phyloP scores from a whole-genome alignment of 2,888 invertebrate genomes.

The Nematopogon swammerdamellus region DNA sequence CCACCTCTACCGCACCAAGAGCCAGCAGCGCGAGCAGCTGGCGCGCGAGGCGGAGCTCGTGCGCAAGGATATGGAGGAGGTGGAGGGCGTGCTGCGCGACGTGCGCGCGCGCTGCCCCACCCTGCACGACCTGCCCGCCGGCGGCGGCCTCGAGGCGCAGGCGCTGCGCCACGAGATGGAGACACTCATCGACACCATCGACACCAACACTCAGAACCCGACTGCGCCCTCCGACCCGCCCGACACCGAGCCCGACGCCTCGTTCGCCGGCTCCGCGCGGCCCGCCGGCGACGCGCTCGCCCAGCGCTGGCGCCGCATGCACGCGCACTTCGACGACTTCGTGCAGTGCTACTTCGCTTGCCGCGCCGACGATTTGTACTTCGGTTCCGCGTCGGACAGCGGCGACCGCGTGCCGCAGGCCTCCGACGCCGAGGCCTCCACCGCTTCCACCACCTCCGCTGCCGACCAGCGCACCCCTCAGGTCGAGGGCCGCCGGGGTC shows the following conservation, averaged over 20 bases:
- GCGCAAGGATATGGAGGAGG: constrained; percentile 68
- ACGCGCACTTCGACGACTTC: constrained; percentile 86
- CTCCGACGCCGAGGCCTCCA: constrained; percentile 15
- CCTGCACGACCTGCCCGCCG: constrained; percentile 47
- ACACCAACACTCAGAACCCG: constrained; percentile 29
- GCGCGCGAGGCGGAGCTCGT: constrained; percentile 71
- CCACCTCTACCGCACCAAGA: constrained; percentile 71
- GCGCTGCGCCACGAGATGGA: constrained; percentile 56
- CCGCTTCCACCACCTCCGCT: constrained; percentile 20
- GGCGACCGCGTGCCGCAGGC: constrained; percentile 16
- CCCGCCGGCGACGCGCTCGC: constrained; percentile 52
- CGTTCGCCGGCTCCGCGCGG: constrained; percentile 22
- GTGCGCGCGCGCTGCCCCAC: constrained; percentile 57
- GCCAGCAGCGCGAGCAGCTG: constrained; percentile 64
- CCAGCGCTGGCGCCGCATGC: constrained; percentile 69
- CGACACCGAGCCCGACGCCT: constrained; percentile 20
- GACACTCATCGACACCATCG: constrained; percentile 52
- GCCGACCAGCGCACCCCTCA: constrained; percentile 21
- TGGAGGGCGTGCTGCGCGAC: constrained; percentile 61
- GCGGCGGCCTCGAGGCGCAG: constrained; percentile 47
- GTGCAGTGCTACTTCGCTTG: constrained; percentile 82
- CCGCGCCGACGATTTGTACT: constrained; percentile 69
- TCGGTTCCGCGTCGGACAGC: constrained; percentile 30
- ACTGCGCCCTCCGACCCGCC: constrained; percentile 5
- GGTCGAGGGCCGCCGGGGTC: constrained; percentile 33